Conservation (phyloP, 2,113 vertebrate genomes). For the Zosterops borbonicus region DNA sequence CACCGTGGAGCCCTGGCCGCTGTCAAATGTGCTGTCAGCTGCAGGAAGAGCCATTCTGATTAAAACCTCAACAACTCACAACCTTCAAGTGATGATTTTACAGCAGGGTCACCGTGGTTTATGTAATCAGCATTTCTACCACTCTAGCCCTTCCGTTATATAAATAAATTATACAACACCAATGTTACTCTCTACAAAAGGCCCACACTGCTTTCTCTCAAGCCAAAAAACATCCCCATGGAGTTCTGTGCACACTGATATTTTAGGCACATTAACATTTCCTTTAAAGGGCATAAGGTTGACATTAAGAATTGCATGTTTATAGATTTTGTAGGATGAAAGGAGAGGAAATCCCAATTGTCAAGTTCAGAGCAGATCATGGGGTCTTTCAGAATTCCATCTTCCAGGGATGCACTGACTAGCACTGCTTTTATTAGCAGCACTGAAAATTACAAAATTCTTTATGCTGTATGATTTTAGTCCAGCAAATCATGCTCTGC, state of each 20-base stretch:
- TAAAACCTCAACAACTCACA: neutral
- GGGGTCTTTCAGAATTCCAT: neutral
- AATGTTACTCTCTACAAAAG: neutral
- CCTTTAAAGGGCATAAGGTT: slow-evolving; percentile 1
- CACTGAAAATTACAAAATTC: neutral
- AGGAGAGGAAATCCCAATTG: neutral
- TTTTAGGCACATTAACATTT: slow-evolving; percentile 1
- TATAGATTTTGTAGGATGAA: neutral
- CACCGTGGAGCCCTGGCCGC: slow-evolving; percentile 80
- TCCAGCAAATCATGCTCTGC: neutral
- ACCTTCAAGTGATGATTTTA: neutral
- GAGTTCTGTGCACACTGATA: neutral
- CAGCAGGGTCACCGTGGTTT: neutral
- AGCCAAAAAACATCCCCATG: neutral
- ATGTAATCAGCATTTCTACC: neutral
- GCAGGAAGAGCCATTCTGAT: neutral
- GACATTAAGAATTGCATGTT: neutral
- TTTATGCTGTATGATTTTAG: neutral
- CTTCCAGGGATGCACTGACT: neutral
- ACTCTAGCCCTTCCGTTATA: neutral
- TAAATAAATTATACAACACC: slow-evolving; percentile 32
- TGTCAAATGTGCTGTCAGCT: slow-evolving; percentile 90
- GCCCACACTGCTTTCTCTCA: neutral
- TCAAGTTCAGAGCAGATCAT: neutral
- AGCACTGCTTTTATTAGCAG: neutral